phyloP scores from a whole-genome alignment of 2,888 invertebrate genomes.

The Tetropium fuscum region DNA sequence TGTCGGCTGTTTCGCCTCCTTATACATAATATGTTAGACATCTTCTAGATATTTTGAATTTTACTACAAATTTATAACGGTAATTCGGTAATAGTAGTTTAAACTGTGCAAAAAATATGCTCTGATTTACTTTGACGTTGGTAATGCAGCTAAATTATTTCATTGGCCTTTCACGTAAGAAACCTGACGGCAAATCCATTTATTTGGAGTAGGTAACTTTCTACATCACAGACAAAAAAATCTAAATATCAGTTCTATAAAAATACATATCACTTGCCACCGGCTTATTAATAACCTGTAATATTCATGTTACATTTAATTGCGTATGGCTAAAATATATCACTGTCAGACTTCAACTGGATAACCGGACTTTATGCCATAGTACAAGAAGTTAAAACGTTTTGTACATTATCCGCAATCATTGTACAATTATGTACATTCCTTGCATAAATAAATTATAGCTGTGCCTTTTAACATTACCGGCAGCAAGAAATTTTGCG shows the following conservation, averaged over 20 bases:
- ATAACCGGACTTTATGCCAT: not conserved
- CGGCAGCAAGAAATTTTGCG: slow-evolving; percentile 11
- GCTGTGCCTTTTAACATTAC: slow-evolving; percentile 6
- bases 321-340: slow-evolving; percentile 13
- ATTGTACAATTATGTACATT: not conserved
- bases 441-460: not conserved
- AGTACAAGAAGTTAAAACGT: not conserved
- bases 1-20: too few species aligned
- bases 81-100: not conserved
- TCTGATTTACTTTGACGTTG: not conserved
- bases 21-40: too few species aligned
- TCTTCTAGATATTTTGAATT: too few species aligned
- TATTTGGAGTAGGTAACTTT: slow-evolving; percentile 10
- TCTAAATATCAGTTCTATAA: slow-evolving; percentile 16
- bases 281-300: slow-evolving; percentile 13
- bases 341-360: slow-evolving; percentile 9
- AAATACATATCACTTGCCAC: slow-evolving; percentile 19
- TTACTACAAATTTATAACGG: too few species aligned
- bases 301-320: slow-evolving; percentile 14
- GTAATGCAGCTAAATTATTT: not conserved
- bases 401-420: slow-evolving; percentile 6
- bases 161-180: slow-evolving; percentile 11
- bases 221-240: slow-evolving; percentile 6
- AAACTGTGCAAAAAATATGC: not conserved
- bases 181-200: slow-evolving; percentile 3